Evolutionary conservation across 1,140 invertebrate genomes (phyloP).

Genomic region (Neocloeon triangulifer): DNA sequence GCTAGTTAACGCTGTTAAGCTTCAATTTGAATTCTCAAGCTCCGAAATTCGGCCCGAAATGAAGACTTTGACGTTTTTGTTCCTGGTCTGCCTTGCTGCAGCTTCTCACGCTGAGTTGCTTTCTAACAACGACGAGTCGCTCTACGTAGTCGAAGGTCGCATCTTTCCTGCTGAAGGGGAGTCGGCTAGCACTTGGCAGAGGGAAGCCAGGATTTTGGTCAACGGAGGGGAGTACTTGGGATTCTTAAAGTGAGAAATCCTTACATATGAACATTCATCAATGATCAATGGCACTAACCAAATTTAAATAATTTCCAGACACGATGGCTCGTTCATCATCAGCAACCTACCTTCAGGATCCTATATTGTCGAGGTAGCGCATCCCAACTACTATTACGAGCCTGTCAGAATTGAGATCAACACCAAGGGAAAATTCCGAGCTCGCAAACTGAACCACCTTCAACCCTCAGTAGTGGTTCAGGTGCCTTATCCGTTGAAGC

Average conservation of each 20-base stretch:
- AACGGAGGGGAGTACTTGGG: constrained; percentile 74
- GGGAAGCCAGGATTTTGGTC: constrained; percentile 53
- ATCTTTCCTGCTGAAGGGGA: constrained; percentile 45
- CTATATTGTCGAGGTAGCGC: constrained; percentile 79
- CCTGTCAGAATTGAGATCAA: constrained; percentile 86
- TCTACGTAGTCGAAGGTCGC: constrained; percentile 58
- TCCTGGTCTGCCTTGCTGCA: no score
- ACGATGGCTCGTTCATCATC: constrained; percentile 83
- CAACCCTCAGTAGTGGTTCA: constrained; percentile 72
- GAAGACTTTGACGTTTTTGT: no score
- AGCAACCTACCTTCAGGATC: constrained; percentile 82
- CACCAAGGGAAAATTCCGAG: constrained; percentile 86
- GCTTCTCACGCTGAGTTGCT: constrained; percentile 5
- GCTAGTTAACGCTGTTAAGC: no score
- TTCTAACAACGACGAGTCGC: no score
- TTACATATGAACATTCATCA: background rate
- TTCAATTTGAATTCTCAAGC: no score
- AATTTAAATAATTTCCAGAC: constrained; percentile 22
- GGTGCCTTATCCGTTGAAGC: constrained; percentile 73
- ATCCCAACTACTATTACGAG: constrained; percentile 81
- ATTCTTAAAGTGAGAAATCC: constrained; percentile 37
- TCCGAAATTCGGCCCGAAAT: no score
- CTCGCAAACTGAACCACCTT: constrained; percentile 83
- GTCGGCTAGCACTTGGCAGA: constrained; percentile 40
- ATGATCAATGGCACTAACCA: background rate